A percentile compares a stretch with the other conserved stretches of the same genome.
phyloP scores from a whole-genome alignment of 2,113 vertebrate species.

The Pseudorectes ferrugineus region DNA sequence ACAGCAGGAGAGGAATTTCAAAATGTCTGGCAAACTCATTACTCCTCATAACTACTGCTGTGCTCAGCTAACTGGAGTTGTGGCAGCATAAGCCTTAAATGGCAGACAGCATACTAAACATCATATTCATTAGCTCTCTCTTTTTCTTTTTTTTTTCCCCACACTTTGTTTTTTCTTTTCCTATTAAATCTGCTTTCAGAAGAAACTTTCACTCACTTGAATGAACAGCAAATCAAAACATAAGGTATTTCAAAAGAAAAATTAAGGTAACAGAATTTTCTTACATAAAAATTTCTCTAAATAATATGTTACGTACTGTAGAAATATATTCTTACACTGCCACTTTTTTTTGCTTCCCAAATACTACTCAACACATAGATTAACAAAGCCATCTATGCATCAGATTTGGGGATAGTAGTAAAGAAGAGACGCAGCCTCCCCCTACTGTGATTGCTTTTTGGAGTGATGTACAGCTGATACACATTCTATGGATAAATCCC shows the following conservation, averaged over 20 bases:
- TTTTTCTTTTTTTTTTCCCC: not conserved
- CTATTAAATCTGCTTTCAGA: not conserved
- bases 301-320: not conserved
- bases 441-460: not conserved
- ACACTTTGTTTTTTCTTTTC: not conserved
- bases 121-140: not conserved
- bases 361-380: not conserved
- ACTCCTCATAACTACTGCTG: slow-evolving; percentile 55
- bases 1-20: slow-evolving; percentile 46
- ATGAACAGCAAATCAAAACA: not conserved
- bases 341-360: not conserved
- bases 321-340: not conserved
- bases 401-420: not conserved
- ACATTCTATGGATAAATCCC: not conserved
- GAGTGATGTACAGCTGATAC: not conserved
- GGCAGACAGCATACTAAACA: slow-evolving; percentile 18
- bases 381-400: not conserved
- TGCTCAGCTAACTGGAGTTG: slow-evolving; percentile 57
- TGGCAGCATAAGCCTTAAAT: slow-evolving; percentile 28
- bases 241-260: not conserved
- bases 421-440: not conserved
- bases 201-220: not conserved
- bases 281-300: not conserved
- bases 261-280: not conserved
- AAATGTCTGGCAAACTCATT: slow-evolving; percentile 48